These are phyloP conservation scores for Conus canariensis DNA, from an alignment of 2,888 invertebrate species.

Conservation along the genomic window DNA sequence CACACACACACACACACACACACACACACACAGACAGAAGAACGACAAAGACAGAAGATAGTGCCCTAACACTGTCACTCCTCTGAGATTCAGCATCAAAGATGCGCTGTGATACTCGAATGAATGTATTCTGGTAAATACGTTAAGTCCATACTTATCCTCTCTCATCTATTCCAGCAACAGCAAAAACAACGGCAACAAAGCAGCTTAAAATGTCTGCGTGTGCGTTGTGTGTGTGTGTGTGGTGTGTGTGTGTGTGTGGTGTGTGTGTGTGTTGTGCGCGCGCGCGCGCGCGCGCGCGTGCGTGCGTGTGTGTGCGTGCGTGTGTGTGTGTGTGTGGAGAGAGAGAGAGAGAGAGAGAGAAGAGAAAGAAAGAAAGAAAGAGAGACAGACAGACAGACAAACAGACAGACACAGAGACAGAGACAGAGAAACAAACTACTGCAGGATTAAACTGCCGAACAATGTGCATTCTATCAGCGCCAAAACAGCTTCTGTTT, in stretches of 20 bases:
- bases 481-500: too few relatives aligned
- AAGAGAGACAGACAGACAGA: neutral
- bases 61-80: too few relatives aligned
- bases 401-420: neutral
- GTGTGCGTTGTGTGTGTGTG: conserved; percentile 21
- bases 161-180: too few relatives aligned
- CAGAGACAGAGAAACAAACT: conserved; percentile 7
- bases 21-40: neutral
- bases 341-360: conserved; percentile 1
- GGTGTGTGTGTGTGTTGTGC: conserved; percentile 23
- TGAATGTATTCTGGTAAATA: too few relatives aligned
- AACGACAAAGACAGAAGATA: too few relatives aligned
- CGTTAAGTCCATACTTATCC: too few relatives aligned
- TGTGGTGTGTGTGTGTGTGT: conserved; percentile 10
- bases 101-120: neutral
- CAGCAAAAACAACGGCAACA: too few relatives aligned
- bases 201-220: neutral
- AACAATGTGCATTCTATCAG: too few relatives aligned
- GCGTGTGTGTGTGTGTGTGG: conserved; percentile 9
- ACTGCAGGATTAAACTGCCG: neutral
- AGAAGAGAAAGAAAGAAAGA: neutral
- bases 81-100: neutral
- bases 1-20: too few relatives aligned
- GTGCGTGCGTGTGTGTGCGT: too few relatives aligned
- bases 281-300: conserved; percentile 12